Evolutionary conservation across 30 jellyfish, hydroid and myxozoan genomes (phyloP).

Genomic region (Turritopsis dohrnii): DNA sequence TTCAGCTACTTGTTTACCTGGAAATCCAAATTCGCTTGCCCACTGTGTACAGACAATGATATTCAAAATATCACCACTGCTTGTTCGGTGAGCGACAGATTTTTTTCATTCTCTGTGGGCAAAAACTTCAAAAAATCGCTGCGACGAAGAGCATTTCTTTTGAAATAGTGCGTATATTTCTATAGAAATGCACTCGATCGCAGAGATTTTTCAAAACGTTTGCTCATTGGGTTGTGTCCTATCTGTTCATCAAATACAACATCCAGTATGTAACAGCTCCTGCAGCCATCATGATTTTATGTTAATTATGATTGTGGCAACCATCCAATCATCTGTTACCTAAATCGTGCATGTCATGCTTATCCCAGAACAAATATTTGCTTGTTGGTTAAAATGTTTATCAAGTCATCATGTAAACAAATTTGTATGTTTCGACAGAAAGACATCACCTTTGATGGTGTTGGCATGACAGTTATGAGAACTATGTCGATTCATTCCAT

Average conservation of each 20-base stretch:
- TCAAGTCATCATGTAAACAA: background rate
- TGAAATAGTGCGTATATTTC: no score
- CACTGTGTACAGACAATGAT: constrained; percentile 62
- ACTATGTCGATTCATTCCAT: background rate
- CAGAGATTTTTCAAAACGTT: no score
- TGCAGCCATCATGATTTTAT: no score
- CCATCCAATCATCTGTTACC: no score
- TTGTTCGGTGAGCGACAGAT: constrained; percentile 44
- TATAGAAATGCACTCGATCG: no score
- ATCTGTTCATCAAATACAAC: no score
- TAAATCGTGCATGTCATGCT: background rate
- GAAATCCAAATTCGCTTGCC: constrained; percentile 77
- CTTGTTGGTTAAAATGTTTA: background rate
- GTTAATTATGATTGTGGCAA: no score
- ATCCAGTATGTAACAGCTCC: no score
- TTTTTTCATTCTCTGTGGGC: background rate
- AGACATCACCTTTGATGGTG: background rate
- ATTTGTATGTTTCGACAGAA: background rate
- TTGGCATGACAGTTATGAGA: background rate
- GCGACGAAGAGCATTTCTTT: no score
- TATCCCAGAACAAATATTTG: background rate
- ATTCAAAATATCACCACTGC: constrained; percentile 67
- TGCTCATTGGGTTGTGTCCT: no score
- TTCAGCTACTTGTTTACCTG: constrained; percentile 65
- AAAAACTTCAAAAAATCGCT: no score